Conservation (phyloP, 2,797 vertebrate species). For the Protosalanx chinensis region DNA sequence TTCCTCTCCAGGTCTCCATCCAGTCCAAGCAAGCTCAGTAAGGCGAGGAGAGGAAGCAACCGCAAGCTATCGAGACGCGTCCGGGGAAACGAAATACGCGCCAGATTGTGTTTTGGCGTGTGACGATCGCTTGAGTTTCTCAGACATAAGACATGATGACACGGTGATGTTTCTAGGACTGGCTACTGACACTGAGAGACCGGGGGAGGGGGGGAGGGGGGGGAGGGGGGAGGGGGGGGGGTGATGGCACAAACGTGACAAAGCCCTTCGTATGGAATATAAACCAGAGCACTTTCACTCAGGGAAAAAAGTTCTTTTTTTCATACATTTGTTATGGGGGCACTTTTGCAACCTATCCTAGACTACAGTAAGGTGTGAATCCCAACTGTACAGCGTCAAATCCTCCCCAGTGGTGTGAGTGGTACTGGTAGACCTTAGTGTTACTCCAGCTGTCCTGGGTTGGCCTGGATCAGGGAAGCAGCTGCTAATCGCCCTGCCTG, state of each 20-base stretch:
- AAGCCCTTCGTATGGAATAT: constrained; percentile 63
- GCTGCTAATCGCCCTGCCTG: background rate
- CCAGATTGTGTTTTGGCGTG: no score
- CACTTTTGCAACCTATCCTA: constrained; percentile 51
- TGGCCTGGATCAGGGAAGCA: constrained; percentile 27
- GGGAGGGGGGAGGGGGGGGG: constrained; percentile 16
- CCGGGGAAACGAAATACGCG: no score
- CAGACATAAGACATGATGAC: constrained; percentile 14
- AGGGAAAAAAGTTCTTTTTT: constrained; percentile 21
- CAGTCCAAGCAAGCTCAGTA: background rate
- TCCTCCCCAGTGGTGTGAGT: constrained; percentile 15
- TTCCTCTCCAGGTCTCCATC: background rate
- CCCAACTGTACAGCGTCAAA: constrained; percentile 24
- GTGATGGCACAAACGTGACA: constrained; percentile 60
- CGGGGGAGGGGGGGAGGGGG: constrained; percentile 7
- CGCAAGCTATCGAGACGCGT: no score
- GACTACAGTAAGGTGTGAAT: constrained; percentile 32
- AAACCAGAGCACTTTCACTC: constrained; percentile 42
- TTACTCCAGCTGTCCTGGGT: constrained; percentile 23
- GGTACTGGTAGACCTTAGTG: background rate
- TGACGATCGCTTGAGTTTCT: background rate
- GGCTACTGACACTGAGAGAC: constrained; percentile 24
- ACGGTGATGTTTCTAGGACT: constrained; percentile 18
- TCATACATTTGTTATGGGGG: constrained; percentile 21
- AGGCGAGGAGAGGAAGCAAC: background rate